Conservation (phyloP, 1,140 invertebrate genomes). For the Metaphire vulgaris region DNA sequence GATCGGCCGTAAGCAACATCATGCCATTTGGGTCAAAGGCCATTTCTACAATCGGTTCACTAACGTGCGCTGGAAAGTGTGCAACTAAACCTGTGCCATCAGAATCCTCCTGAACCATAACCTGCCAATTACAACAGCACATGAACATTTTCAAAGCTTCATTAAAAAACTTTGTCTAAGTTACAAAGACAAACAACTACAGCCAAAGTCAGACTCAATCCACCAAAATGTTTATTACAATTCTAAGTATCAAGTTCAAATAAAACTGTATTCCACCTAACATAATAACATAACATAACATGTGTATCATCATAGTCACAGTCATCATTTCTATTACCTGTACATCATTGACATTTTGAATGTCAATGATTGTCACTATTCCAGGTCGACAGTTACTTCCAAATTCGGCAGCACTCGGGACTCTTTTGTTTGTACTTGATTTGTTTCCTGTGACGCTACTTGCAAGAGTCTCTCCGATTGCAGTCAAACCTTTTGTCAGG, state of each 20-base stretch:
- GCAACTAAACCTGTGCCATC: conserved; percentile 62
- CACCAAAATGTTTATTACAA: neutral
- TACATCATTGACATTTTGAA: conserved; percentile 54
- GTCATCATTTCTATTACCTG: too few species aligned
- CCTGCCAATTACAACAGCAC: conserved; percentile 33
- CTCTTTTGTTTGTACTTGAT: conserved; percentile 37
- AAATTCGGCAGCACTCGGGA: conserved; percentile 33
- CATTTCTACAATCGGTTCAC: conserved; percentile 78
- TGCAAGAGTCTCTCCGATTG: conserved; percentile 87
- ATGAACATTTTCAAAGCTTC: neutral
- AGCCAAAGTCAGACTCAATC: neutral
- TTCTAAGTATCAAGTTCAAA: neutral
- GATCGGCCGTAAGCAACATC: conserved; percentile 83
- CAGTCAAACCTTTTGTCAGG: conserved; percentile 57
- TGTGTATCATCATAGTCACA: neutral
- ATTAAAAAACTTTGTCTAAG: neutral
- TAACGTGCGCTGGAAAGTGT: conserved; percentile 86
- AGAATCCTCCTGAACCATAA: conserved; percentile 45
- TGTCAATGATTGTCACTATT: conserved; percentile 79
- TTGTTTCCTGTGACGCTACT: conserved; percentile 71
- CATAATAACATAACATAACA: neutral
- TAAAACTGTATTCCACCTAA: neutral
- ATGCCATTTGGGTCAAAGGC: conserved; percentile 87
- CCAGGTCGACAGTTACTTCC: conserved; percentile 60
- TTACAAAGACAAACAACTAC: neutral